Conservation (phyloP, 1,140 invertebrate species). For the Stegodyphus dumicola region DNA sequence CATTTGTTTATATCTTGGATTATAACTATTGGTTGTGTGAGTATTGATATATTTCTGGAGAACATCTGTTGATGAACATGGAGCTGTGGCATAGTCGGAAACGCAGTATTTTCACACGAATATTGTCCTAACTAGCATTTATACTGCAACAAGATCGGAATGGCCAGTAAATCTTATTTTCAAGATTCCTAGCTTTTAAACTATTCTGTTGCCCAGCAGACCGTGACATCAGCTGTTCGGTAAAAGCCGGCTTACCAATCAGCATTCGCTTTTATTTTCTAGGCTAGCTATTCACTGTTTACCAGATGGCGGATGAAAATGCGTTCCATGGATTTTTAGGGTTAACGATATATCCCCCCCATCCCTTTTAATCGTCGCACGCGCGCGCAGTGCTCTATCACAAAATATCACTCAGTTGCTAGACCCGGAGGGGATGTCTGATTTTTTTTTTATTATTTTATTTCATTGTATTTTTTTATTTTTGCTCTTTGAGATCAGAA, state of each 20-base stretch:
- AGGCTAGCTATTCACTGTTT: slow-evolving; percentile 3
- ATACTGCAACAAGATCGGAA: too few species aligned
- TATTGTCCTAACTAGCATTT: too few species aligned
- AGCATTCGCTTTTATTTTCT: background rate
- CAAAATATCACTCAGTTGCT: too few species aligned
- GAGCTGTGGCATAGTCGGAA: too few species aligned
- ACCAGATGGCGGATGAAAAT: slow-evolving; percentile 39
- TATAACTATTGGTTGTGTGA: too few species aligned
- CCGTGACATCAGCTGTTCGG: slow-evolving; percentile 26
- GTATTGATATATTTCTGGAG: too few species aligned
- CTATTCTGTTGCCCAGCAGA: background rate
- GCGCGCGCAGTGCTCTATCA: too few species aligned
- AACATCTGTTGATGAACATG: too few species aligned
- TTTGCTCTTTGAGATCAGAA: background rate
- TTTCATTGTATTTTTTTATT: background rate
- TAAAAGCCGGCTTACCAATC: background rate
- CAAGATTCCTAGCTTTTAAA: background rate
- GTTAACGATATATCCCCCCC: slow-evolving; percentile 6
- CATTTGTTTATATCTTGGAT: too few species aligned
- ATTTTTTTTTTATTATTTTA: too few species aligned
- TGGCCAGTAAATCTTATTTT: too few species aligned
- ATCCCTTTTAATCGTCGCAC: background rate
- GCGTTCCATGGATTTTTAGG: background rate
- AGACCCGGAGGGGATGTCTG: slow-evolving; percentile 4
- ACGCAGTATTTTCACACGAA: too few species aligned